Base-by-base conservation (phyloP, 1,140 invertebrate species). In the Leptinotarsa defecta region DNA sequence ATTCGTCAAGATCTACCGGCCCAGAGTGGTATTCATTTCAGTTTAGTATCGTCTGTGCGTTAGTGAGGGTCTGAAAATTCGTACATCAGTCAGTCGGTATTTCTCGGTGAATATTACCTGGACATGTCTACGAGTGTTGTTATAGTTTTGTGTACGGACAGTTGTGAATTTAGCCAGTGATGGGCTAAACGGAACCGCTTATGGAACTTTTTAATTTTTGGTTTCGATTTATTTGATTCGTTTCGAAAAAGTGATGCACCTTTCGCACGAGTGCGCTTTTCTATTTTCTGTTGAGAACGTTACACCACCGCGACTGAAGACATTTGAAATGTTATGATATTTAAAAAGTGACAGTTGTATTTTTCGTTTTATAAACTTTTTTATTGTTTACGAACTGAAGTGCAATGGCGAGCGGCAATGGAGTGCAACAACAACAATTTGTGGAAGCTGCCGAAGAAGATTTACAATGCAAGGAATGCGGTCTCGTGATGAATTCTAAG, bases 381-480 rank as follows among this genome's bases (percentile, higher is more conserved):
- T 71, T 71, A 22, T 67, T 24, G 34, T 74, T 76, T 65, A 74
- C 24, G 73, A 22, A 71, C 13, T 76, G 48, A 69, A 74, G 78
- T 83, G 81, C 78, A 78, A 84, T 84, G 83, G 83, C 83, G 22
- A 84, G 79, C 68, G 80, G 69, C 71, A 78, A 74, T 77, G 77
- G 74, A 72, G 80, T 78, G 24, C 80, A 78, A 74, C 78, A 79
- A 48, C 83, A 83, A 73, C 88, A 89, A 83, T 86, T 87, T 81
- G 86, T 77, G 75, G 82, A 81, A 78, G 74, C 73, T 13, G 76
- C 77, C 73, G 84, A 86, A 79, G 88, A 85, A 79, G 86, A 89
- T 73, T 87, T 88, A 81, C 88, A 89, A 78, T 94, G 93, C 86
- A 91, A 92, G 82, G 90, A 93, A 84, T 94, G 93, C 86, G 89